phyloP scores from a whole-genome alignment of 1,140 invertebrate genomes.

The Stegodyphus mimosarum region DNA sequence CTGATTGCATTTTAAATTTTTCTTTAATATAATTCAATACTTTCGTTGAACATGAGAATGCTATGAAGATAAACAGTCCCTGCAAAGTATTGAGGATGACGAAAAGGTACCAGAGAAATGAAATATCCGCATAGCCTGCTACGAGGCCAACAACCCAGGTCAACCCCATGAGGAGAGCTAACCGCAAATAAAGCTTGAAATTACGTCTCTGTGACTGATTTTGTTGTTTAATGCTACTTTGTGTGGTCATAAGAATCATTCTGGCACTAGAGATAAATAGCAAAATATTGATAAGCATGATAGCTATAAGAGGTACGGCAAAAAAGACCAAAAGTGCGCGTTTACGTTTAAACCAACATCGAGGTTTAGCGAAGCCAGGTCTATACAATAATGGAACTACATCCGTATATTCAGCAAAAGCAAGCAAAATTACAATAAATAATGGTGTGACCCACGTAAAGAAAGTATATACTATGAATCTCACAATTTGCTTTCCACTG shows the following conservation, averaged over 20 bases:
- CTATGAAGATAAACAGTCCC: slow-evolving; percentile 74
- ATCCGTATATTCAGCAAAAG: slow-evolving; percentile 70
- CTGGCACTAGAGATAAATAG: slow-evolving; percentile 71
- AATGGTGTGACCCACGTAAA: slow-evolving; percentile 73
- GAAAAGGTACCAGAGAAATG: slow-evolving; percentile 71
- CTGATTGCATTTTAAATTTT: not conserved
- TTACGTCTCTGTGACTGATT: slow-evolving; percentile 65
- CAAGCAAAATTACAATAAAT: slow-evolving; percentile 69
- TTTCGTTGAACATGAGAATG: slow-evolving; percentile 70
- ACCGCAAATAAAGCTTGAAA: slow-evolving; percentile 73
- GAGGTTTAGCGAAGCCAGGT: slow-evolving; percentile 69
- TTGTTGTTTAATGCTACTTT: slow-evolving; percentile 62
- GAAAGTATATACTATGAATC: slow-evolving; percentile 71
- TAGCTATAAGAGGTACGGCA: slow-evolving; percentile 69
- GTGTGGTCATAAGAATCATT: slow-evolving; percentile 70
- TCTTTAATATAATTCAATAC: slow-evolving; percentile 24
- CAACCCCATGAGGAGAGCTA: slow-evolving; percentile 70
- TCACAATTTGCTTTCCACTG: slow-evolving; percentile 67
- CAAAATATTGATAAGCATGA: slow-evolving; percentile 71
- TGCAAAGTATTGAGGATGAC: slow-evolving; percentile 73
- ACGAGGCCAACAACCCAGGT: slow-evolving; percentile 72
- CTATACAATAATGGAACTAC: slow-evolving; percentile 66
- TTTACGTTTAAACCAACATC: slow-evolving; percentile 73
- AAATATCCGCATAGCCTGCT: slow-evolving; percentile 63
- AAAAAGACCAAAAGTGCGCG: slow-evolving; percentile 72